phyloP scores from a whole-genome alignment of 2,797 vertebrate species.

The Halcyon chelicuti region DNA sequence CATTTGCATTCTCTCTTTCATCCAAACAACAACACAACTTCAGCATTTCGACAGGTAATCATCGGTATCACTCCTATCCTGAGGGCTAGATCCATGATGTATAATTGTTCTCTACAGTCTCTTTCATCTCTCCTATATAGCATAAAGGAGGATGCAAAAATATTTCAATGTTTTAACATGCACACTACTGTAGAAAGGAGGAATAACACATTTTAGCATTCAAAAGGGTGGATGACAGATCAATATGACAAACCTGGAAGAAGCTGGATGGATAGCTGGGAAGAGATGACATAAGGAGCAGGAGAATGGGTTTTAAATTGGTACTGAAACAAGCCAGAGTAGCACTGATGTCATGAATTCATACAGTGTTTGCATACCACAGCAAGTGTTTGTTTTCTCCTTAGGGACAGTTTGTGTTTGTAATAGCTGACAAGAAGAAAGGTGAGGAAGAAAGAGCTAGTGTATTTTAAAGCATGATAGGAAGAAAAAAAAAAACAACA shows the following conservation, averaged over 20 bases:
- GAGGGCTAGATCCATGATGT: constrained; percentile 5
- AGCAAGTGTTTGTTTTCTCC: constrained; percentile 54
- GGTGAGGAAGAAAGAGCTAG: constrained; percentile 11
- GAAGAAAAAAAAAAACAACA: background rate
- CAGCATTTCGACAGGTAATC: constrained; percentile 44
- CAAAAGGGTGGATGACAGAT: background rate
- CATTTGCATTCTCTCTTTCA: constrained; percentile 65
- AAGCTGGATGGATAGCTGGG: background rate
- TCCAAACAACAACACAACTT: constrained; percentile 12
- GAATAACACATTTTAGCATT: background rate
- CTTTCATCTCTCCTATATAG: constrained; percentile 35
- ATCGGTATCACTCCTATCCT: constrained; percentile 42
- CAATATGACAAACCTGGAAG: constrained; percentile 22
- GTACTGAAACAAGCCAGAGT: constrained; percentile 7
- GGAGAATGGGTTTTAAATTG: constrained; percentile 16
- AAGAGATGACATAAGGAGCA: constrained; percentile 1
- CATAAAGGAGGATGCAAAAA: background rate
- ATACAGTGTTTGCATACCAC: constrained; percentile 35
- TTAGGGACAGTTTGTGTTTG: constrained; percentile 41
- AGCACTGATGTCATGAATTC: background rate
- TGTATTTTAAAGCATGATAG: background rate
- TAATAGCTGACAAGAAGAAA: constrained; percentile 28
- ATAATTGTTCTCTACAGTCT: background rate
- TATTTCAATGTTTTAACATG: background rate
- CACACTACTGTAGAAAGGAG: background rate